Evolutionary conservation across 2,888 invertebrate species (phyloP).

Genomic region (Rhyacophila evoluta): DNA sequence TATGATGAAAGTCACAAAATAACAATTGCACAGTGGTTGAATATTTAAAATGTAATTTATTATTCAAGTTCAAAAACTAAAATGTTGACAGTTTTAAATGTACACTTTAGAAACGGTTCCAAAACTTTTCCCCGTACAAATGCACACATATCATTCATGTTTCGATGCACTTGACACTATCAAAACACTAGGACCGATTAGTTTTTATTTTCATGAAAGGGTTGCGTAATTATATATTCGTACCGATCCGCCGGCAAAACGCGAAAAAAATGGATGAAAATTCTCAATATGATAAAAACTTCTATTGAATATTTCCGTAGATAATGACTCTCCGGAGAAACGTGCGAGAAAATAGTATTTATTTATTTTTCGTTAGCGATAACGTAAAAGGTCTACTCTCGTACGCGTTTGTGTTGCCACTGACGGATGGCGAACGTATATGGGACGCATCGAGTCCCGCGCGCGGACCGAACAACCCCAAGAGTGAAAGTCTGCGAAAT

Average conservation of each 20-base stretch:
- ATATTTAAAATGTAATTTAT: neutral
- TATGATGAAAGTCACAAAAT: no score
- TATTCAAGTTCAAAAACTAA: neutral
- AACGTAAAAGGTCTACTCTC: slow-evolving; percentile 61
- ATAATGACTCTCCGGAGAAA: neutral
- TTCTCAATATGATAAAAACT: neutral
- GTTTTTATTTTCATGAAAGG: neutral
- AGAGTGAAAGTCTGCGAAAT: slow-evolving; percentile 74
- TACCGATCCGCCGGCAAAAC: neutral
- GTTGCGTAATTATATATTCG: neutral
- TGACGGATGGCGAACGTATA: slow-evolving; percentile 46
- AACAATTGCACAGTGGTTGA: neutral
- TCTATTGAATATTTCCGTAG: neutral
- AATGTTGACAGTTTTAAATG: neutral
- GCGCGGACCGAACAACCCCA: slow-evolving; percentile 62
- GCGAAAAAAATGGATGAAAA: neutral
- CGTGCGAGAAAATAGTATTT: neutral
- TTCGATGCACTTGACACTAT: slow-evolving; percentile 11
- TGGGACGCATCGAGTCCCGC: slow-evolving; percentile 55
- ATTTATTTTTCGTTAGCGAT: slow-evolving; percentile 45
- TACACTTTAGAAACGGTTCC: neutral
- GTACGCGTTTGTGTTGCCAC: slow-evolving; percentile 50
- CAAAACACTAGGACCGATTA: neutral
- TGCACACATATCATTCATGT: slow-evolving; percentile 1
- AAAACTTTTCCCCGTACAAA: neutral